Evolutionary conservation across 2,888 invertebrate genomes (phyloP).

Genomic region (Clanis bilineata): DNA sequence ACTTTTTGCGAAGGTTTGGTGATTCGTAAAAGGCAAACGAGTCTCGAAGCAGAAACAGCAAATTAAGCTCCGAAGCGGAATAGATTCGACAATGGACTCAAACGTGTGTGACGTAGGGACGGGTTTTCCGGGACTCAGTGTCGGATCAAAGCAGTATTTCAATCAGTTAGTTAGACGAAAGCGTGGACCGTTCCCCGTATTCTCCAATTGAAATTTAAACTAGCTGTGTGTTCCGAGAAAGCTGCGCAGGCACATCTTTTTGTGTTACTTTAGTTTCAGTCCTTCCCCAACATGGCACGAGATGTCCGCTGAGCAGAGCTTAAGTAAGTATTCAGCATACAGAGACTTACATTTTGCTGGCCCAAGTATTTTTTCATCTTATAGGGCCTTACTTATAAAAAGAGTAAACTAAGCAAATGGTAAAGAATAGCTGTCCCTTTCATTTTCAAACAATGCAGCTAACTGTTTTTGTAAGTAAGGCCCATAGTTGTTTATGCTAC

Average conservation of each 20-base stretch:
- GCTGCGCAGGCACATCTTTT: conserved; percentile 41
- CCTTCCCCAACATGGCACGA: conserved; percentile 60
- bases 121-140: conserved; percentile 31
- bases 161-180: conserved; percentile 76
- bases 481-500: too few species aligned
- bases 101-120: conserved; percentile 24
- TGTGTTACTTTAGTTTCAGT: conserved; percentile 47
- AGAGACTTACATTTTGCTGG: neutral
- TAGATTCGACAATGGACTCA: conserved; percentile 28
- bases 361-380: neutral
- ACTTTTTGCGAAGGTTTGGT: conserved; percentile 15
- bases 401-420: too few species aligned
- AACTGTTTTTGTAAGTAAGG: too few species aligned
- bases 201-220: conserved; percentile 78
- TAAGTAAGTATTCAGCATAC: conserved; percentile 35
- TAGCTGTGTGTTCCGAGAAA: conserved; percentile 68
- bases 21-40: conserved; percentile 29
- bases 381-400: too few species aligned
- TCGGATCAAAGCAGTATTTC: conserved; percentile 71
- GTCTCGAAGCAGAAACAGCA: conserved; percentile 33
- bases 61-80: conserved; percentile 25
- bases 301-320: conserved; percentile 40
- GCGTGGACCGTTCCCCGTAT: conserved; percentile 67
- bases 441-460: too few species aligned
- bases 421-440: too few species aligned